Base-by-base conservation (phyloP, 2,797 vertebrate genomes). In the Psittacula echo region DNA sequence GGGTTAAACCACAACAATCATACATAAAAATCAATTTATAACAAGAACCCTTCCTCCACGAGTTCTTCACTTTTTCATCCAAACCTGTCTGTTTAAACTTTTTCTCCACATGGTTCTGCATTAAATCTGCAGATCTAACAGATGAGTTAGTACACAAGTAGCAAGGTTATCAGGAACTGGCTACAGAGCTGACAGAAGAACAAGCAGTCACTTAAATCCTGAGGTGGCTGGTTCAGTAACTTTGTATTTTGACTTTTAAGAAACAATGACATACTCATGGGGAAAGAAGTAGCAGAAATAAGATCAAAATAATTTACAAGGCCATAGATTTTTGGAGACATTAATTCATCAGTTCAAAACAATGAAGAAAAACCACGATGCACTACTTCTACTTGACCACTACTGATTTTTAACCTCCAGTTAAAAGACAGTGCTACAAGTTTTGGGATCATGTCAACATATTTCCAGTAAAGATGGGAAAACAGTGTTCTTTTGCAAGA, bases 401-500 rank as follows among this genome's bases (percentile, higher is more conserved):
- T 53, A 3, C 27, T 11, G 58, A 26, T 56, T 85, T 21, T 66
- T 51, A 85, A 62, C 10, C 19, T 78, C 56, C 42, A 3, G 4
- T 15, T 39, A 39, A 39, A 47, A 4, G 9, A 37, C 24, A 70
- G 24, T n/a, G 18, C 14, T 37, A 24, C 24, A 68, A 39, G 9
- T 20, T 27, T n/a, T 18, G 62, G 41, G 5, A 85, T 62, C 30
- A 58, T 4, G 0, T 15, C 39, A 71, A 53, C 0, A 0, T 19
- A 42, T 62, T 90, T 78, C 23, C 45, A 87, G 64, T 7, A 73
- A 8, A 85, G 34, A 87, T 11, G 13, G 23, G 41, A 68, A 83
- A 87, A 71, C 4, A 54, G 16, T 29, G 13, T 7, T 94, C 48
- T 77, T 78, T 45, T 56, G 8, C 0, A 2, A 84, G 60, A 73